Conservation (phyloP, 2,797 vertebrate genomes). For the Melanotaenia parkinsoni region DNA sequence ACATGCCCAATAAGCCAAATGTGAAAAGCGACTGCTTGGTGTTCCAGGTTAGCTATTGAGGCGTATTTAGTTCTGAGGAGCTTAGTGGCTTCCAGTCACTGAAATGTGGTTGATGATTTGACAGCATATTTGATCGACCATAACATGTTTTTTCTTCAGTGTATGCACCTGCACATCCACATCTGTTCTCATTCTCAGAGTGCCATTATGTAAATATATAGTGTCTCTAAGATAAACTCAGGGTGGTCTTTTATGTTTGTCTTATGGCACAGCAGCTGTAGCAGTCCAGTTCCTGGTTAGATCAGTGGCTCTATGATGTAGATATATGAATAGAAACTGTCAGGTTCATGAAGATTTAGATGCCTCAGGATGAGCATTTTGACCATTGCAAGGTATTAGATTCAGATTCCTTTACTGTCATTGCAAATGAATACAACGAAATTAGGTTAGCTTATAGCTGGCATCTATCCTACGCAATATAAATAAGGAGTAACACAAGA, state of each 20-base stretch:
- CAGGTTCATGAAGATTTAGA: background rate
- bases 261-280: background rate
- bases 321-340: background rate
- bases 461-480: too few relatives aligned
- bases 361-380: background rate
- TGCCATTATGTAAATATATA: background rate
- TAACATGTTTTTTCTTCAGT: background rate
- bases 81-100: background rate
- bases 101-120: background rate
- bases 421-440: too few relatives aligned
- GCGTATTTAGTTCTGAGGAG: background rate
- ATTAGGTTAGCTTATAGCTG: too few relatives aligned
- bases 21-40: conserved; percentile 7
- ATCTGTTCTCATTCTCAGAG: background rate
- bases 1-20: conserved; percentile 6
- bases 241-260: background rate
- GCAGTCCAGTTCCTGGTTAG: background rate
- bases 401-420: too few relatives aligned
- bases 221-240: background rate
- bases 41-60: conserved; percentile 11
- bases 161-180: background rate
- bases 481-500: too few relatives aligned
- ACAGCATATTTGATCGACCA: background rate
- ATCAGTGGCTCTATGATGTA: background rate
- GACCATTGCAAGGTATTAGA: too few relatives aligned